These are phyloP conservation scores for Philereme transversata DNA, from an alignment of 2,888 invertebrate genomes.

Conservation along the genomic window DNA sequence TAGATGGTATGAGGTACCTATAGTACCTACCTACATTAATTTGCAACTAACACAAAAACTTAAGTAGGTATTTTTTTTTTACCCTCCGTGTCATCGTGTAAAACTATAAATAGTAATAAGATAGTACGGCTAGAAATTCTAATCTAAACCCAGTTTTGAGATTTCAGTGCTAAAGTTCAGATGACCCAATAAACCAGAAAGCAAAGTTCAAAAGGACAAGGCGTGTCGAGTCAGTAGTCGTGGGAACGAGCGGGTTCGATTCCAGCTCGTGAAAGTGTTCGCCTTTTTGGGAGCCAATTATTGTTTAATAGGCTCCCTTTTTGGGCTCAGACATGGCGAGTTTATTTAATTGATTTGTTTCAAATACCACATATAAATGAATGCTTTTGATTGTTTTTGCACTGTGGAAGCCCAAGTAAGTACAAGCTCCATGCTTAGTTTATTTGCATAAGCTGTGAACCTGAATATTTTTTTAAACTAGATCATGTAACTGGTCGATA, in stretches of 20 bases:
- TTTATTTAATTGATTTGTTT: conserved; percentile 24
- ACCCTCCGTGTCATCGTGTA: too few species aligned
- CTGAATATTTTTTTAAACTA: too few species aligned
- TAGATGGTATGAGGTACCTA: too few species aligned
- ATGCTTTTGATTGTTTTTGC: conserved; percentile 1
- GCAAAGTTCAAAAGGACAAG: conserved; percentile 23
- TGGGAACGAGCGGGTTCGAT: conserved; percentile 43
- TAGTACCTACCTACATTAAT: too few species aligned
- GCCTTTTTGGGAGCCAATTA: conserved; percentile 48
- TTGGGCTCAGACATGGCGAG: conserved; percentile 12
- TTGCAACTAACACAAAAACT: too few species aligned
- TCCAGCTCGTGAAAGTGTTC: conserved; percentile 49
- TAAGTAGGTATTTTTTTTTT: too few species aligned
- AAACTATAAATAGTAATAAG: too few species aligned
- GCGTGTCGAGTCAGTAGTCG: conserved; percentile 41
- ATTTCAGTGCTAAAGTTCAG: conserved; percentile 7
- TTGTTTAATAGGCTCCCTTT: conserved; percentile 35
- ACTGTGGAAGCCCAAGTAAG: neutral
- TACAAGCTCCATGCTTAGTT: too few species aligned
- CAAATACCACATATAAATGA: neutral
- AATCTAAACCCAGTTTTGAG: neutral
- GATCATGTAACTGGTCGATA: too few species aligned
- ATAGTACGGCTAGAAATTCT: neutral
- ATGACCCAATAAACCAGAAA: conserved; percentile 19
- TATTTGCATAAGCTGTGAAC: too few species aligned